Evolutionary conservation across 1,140 invertebrate genomes (phyloP).

Genomic region (Theocolax elegans): DNA sequence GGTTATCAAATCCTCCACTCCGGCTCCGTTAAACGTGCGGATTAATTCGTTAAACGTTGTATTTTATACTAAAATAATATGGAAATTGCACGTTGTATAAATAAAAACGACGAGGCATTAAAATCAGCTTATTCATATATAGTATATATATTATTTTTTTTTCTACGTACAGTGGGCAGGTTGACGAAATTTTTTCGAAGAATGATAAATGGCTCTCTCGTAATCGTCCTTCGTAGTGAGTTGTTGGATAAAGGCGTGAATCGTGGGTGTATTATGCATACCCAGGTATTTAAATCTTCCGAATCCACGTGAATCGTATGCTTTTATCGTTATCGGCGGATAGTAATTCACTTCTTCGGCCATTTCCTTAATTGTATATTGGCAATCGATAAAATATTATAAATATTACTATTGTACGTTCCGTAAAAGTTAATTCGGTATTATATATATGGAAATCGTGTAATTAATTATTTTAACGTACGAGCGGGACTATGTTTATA

Average conservation of each 20-base stretch:
- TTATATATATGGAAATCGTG: not conserved
- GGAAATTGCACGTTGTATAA: too few species aligned
- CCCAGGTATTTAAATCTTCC: constrained; percentile 70
- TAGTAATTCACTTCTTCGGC: constrained; percentile 63
- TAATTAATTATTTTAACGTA: not conserved
- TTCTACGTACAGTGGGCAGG: not conserved
- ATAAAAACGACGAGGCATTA: too few species aligned
- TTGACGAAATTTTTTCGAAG: not conserved
- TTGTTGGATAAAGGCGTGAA: constrained; percentile 56
- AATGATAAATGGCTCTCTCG: constrained; percentile 40
- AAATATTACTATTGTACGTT: too few species aligned
- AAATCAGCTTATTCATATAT: too few species aligned
- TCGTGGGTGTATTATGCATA: constrained; percentile 62
- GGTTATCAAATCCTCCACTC: too few species aligned
- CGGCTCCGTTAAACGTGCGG: too few species aligned
- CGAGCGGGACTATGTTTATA: not conserved
- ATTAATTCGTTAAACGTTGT: too few species aligned
- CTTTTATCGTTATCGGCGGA: constrained; percentile 68
- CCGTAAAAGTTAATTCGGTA: too few species aligned
- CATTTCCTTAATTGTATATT: too few species aligned
- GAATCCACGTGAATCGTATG: constrained; percentile 73
- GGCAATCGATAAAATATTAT: too few species aligned
- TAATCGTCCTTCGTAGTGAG: constrained; percentile 61
- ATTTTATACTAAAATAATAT: too few species aligned
- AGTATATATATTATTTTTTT: too few species aligned